Evolutionary conservation across 2,113 vertebrate genomes (phyloP).

Genomic region (Kryptolebias marmoratus): DNA sequence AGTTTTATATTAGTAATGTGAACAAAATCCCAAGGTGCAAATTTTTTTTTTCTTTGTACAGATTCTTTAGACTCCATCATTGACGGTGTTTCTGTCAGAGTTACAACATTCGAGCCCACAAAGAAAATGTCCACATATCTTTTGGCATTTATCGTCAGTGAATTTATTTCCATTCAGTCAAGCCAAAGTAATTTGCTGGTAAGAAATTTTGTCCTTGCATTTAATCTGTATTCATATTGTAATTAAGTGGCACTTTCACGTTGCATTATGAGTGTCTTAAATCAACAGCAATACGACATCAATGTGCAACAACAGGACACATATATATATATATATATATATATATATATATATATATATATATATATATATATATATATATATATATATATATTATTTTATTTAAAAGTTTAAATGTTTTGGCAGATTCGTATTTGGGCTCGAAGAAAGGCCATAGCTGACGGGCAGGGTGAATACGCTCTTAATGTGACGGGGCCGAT

Average conservation of each 20-base stretch:
- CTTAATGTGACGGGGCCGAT: conserved; percentile 82
- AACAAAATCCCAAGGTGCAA: conserved; percentile 7
- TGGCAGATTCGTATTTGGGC: conserved; percentile 92
- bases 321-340: no score
- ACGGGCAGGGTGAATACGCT: conserved; percentile 81
- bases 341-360: no score
- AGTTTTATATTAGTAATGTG: conserved; percentile 11
- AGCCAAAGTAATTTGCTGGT: conserved; percentile 61
- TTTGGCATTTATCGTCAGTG: conserved; percentile 89
- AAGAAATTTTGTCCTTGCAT: conserved; percentile 25
- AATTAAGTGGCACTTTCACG: neutral
- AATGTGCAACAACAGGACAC: neutral
- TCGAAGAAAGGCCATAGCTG: conserved; percentile 76
- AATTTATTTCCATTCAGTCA: conserved; percentile 39
- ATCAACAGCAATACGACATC: neutral
- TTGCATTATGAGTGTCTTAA: neutral
- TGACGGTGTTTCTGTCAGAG: accelerated
- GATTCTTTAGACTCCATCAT: conserved; percentile 9
- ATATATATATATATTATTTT: neutral
- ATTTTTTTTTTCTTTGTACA: conserved; percentile 32
- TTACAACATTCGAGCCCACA: conserved; percentile 81
- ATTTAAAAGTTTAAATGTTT: neutral
- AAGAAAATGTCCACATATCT: conserved; percentile 93
- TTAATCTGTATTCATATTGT: neutral
- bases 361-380: no score